Evolutionary conservation across 1,140 invertebrate genomes (phyloP), one percentile per base, ranked within the genome.

Genomic region (Zaprionus camerounensis): DNA sequence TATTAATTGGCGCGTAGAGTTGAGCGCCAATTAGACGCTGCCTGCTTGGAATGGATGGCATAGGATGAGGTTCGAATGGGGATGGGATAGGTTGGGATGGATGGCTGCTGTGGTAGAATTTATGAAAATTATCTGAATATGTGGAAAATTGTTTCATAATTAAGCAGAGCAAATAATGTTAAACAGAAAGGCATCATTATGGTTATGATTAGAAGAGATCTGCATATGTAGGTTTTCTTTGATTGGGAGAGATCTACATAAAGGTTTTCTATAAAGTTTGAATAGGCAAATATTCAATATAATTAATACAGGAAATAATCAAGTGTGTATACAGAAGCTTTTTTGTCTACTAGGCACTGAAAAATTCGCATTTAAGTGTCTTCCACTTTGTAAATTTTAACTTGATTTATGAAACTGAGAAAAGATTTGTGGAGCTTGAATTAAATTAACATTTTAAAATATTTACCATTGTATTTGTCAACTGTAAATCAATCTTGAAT

Each of bases 101-200:
- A 78, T 75, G 78, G 70, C 59, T 55, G 22, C 51, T 69, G 12
- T 56, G 36, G 64, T 75, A 84, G 78, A 90, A 88, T 90, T 88
- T 88, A 85, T 90, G 85, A 81, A 85, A 81, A 90, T 90, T 76
- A 81, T 77, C 81, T 53, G 17, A 86, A 76, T 72, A 85, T 78
- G 82, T 66, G 55, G 51, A 65, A 68, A 84, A 85, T 85, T 55
- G 72, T 69, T 79, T 58, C 41, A 71, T 78, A 81, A 81, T 77
- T 64, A 81, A 84, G 20, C 36, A 24, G 26, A 20, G 36, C 5
- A 36, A 51, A 41, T 41, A 56, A 41, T 41, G 11, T 51, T 26
- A 5, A 38, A 13, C 31, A 38, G 3, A n/a, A 53, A 5, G 36
- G 12, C 63, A 11, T 5, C 1, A 24, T 53, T 31, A 22, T 41